Conservation (phyloP, 1,140 invertebrate species). For the Megalonaias nervosa region DNA sequence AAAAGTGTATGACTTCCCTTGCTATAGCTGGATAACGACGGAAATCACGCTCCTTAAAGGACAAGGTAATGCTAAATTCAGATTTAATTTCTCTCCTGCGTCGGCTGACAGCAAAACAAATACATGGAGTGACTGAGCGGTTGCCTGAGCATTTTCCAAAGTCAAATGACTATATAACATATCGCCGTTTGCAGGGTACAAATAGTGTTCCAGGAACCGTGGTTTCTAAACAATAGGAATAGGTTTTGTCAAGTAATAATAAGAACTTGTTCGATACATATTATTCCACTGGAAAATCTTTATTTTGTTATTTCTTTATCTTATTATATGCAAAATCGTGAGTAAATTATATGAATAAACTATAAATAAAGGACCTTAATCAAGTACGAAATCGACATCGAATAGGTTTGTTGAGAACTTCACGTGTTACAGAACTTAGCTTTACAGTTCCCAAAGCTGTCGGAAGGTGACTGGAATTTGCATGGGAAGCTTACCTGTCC, state of each 20-base stretch:
- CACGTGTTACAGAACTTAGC: no score
- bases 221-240: background rate
- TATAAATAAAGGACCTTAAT: no score
- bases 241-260: background rate
- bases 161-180: background rate
- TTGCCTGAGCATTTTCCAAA: background rate
- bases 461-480: no score
- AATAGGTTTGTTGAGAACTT: no score
- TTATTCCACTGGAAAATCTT: no score
- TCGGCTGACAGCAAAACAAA: background rate
- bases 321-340: no score
- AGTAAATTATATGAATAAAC: no score
- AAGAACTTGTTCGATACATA: no score
- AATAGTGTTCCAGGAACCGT: background rate
- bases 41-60: constrained; percentile 20
- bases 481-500: no score
- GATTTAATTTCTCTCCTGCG: background rate
- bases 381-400: no score
- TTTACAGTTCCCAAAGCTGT: no score
- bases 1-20: constrained; percentile 23
- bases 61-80: constrained; percentile 15
- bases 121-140: background rate
- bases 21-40: constrained; percentile 25
- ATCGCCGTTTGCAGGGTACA: background rate
- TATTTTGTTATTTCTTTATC: no score